A percentile compares a stretch with the other conserved stretches of the same genome.
Conservation (phyloP, 2,113 vertebrate species). For the Percina caprodes region DNA sequence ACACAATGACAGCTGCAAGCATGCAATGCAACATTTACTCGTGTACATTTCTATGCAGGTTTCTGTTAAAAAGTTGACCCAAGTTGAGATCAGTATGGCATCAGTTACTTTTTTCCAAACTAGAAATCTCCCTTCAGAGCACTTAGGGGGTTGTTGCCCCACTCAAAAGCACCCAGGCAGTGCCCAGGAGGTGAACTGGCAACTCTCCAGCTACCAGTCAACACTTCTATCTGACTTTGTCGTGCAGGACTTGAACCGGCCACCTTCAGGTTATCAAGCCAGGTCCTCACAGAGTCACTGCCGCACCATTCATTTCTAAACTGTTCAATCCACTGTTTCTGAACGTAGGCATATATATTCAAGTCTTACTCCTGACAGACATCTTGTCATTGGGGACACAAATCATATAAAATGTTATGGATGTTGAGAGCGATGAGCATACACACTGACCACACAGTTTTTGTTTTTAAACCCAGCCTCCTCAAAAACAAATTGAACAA, state of each 20-base stretch:
- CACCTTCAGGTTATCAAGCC: background rate
- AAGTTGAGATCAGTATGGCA: background rate
- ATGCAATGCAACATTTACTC: too few relatives aligned
- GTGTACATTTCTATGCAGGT: too few relatives aligned
- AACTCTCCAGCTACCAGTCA: background rate
- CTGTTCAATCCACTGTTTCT: background rate
- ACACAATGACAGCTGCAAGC: too few relatives aligned
- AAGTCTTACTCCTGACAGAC: background rate
- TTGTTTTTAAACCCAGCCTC: background rate
- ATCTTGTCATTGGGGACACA: background rate
- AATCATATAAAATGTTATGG: background rate
- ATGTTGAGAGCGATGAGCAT: background rate
- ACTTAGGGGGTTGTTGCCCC: background rate
- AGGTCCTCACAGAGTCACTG: background rate
- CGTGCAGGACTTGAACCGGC: too few relatives aligned
- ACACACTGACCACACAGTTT: background rate
- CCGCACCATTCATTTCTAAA: background rate
- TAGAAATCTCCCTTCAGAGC: background rate
- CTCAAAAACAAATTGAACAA: background rate
- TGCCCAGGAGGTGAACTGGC: background rate
- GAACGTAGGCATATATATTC: background rate
- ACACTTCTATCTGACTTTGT: background rate
- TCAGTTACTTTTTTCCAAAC: background rate
- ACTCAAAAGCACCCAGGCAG: background rate
- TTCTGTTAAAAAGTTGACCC: background rate